Evolutionary conservation across 2,888 invertebrate genomes (phyloP), one percentile per base, ranked within the genome.

Genomic region (Trichopoda pennipes): DNA sequence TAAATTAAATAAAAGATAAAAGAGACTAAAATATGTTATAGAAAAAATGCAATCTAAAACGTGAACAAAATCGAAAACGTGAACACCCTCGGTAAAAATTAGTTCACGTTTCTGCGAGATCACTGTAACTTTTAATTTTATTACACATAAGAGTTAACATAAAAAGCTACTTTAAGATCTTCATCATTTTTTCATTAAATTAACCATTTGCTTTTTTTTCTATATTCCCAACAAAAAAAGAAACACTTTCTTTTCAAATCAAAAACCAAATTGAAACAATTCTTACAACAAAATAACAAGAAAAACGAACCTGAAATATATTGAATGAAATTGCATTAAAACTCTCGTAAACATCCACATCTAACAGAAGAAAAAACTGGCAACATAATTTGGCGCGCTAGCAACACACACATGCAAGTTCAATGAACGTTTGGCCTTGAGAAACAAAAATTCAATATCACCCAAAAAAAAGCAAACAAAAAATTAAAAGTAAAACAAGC

Each of bases 371-470:
- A 32, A 42, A 70, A 28, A 61, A 73, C 19, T 42, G 42, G 49
- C 69, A 51, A 28, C 60, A 72, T 28, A 77, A 64, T 63, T 69
- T 69, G 68, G 60, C 51, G 35, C n/a, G 55, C 28, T 28, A 35
- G 32, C 70, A 38, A 23, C 38, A 70, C 38, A 69, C 42, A 73
- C 64, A 70, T 69, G 61, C 56, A 68, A n/a, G 86, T 85, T 85
- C 85, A 86, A 85, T 72, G 85, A 63, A 83, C 86, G 85, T 79
- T 79, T 86, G 86, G 86, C 86, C 86, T 86, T 86, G 86, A 85
- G 84, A 85, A 85, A 86, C 85, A 77, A 85, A 86, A 85, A 85
- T 85, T 85, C 85, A 86, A 86, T 86, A 86, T 84, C 86, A 86
- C 78, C 74, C 74, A 76, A 77, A 83, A 74, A 61, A 82, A 78